Conservation (phyloP, 2,888 invertebrate species). For the Nomada ferruginata region DNA sequence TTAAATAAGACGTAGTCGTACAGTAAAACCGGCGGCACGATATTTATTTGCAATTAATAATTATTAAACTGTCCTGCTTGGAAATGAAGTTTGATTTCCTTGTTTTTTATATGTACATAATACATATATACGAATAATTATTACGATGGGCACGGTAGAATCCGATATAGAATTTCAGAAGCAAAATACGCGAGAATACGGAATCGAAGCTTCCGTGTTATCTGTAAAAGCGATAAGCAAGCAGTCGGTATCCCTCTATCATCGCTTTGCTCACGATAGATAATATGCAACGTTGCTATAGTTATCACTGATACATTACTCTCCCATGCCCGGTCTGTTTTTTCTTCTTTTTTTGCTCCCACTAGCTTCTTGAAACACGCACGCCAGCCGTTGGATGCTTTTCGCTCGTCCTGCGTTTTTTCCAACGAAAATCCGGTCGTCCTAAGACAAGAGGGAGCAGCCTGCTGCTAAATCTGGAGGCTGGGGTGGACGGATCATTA, state of each 20-base stretch:
- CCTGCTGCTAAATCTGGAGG: slow-evolving; percentile 53
- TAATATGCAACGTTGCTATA: slow-evolving; percentile 69
- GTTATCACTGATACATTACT: slow-evolving; percentile 55
- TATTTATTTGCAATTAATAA: not conserved
- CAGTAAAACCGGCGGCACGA: slow-evolving; percentile 5
- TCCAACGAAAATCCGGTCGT: slow-evolving; percentile 19
- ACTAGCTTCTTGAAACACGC: not conserved
- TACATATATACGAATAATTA: too few species aligned
- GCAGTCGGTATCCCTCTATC: slow-evolving; percentile 63
- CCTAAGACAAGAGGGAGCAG: slow-evolving; percentile 36
- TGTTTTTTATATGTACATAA: not conserved
- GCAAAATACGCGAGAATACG: slow-evolving; percentile 61
- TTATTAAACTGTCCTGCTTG: not conserved
- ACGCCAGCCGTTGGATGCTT: not conserved
- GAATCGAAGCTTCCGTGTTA: slow-evolving; percentile 58
- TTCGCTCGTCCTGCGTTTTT: slow-evolving; percentile 40
- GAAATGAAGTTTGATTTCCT: not conserved
- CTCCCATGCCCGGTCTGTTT: not conserved
- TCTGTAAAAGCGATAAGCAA: slow-evolving; percentile 67
- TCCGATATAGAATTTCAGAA: not conserved
- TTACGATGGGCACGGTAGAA: not conserved
- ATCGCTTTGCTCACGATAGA: slow-evolving; percentile 65
- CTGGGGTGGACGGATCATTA: slow-evolving; percentile 28
- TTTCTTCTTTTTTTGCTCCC: not conserved
- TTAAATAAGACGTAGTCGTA: not conserved